Conservation (phyloP, 2,888 invertebrate species). For the Andrena flavipes region DNA sequence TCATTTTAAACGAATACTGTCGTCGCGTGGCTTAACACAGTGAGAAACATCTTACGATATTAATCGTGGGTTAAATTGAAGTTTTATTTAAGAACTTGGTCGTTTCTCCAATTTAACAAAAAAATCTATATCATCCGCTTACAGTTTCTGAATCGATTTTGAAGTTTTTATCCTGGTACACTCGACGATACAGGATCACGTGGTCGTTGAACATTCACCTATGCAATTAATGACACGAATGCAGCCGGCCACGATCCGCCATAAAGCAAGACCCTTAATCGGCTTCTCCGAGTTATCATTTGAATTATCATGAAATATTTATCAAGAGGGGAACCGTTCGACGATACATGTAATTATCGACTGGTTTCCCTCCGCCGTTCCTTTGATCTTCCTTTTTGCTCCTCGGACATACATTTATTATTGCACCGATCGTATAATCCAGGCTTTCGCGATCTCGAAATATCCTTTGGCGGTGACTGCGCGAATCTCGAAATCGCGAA, state of each 20-base stretch:
- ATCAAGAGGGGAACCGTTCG: conserved; percentile 40
- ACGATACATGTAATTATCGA: conserved; percentile 51
- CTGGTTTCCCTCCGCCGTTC: conserved; percentile 34
- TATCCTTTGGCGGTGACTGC: not conserved
- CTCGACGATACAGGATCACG: not conserved
- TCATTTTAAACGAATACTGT: not conserved
- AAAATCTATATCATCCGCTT: too few species aligned
- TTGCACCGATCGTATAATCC: not conserved
- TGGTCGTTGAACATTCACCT: conserved; percentile 7
- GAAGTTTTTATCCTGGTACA: not conserved
- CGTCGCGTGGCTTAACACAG: not conserved
- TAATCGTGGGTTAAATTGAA: too few species aligned
- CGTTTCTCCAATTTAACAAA: too few species aligned
- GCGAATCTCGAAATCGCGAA: conserved; percentile 2
- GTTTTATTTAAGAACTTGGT: not conserved
- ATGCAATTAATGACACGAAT: conserved; percentile 34
- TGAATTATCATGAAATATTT: conserved; percentile 41
- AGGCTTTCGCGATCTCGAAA: conserved; percentile 10
- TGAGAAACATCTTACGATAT: too few species aligned
- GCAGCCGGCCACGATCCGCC: conserved; percentile 1
- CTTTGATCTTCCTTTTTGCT: conserved; percentile 6
- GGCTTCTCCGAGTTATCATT: conserved; percentile 20
- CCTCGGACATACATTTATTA: not conserved
- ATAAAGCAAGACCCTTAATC: conserved; percentile 29
- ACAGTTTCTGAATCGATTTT: not conserved